Evolutionary conservation across 1,140 invertebrate genomes (phyloP).

Genomic region (Helicorthomorpha holstii): DNA sequence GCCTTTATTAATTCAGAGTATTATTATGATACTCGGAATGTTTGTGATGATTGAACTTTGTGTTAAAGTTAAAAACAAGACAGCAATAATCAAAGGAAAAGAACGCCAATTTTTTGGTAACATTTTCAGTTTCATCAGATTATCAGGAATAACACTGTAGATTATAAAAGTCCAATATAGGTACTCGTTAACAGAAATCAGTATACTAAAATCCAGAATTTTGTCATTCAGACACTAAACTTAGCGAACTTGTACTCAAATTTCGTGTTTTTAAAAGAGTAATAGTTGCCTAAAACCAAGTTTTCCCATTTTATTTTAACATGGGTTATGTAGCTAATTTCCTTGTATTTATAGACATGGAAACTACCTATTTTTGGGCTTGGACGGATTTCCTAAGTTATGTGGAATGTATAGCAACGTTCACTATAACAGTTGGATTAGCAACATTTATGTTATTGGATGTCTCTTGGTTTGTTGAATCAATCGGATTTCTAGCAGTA

Average conservation of each 20-base stretch:
- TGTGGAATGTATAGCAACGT: constrained; percentile 74
- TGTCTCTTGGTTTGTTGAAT: constrained; percentile 63
- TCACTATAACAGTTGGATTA: constrained; percentile 60
- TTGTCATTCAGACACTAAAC: not conserved
- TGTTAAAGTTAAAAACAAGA: constrained; percentile 66
- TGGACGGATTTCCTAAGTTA: constrained; percentile 98
- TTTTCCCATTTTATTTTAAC: too few species aligned
- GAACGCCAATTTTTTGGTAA: constrained; percentile 67
- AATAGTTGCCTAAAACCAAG: too few species aligned
- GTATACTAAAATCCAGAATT: not conserved
- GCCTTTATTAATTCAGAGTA: constrained; percentile 85
- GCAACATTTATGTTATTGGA: constrained; percentile 76
- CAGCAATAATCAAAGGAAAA: constrained; percentile 53
- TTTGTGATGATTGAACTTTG: constrained; percentile 87
- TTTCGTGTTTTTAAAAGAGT: not conserved
- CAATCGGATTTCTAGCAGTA: constrained; percentile 79
- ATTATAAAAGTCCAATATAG: not conserved
- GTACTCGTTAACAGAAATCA: not conserved
- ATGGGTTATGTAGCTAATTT: too few species aligned
- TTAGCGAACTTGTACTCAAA: not conserved
- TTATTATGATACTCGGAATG: constrained; percentile 96
- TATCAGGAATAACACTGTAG: not conserved
- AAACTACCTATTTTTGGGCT: constrained; percentile 86
- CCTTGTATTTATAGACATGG: constrained; percentile 49
- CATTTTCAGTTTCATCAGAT: not conserved